Evolutionary conservation across 1,140 invertebrate genomes (phyloP).

Genomic region (Danaus plexippus): DNA sequence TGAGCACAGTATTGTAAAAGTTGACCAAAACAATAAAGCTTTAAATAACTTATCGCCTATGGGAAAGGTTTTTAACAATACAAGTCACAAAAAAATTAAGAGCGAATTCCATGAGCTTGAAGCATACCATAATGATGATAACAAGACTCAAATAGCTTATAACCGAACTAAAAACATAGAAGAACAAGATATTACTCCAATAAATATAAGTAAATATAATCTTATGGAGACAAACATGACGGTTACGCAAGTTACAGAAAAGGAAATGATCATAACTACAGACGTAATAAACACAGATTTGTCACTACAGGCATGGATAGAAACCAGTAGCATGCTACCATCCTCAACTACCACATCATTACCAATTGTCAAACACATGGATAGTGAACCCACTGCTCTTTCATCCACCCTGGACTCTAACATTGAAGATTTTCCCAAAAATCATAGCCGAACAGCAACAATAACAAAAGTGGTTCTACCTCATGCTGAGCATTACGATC

Average conservation of each 20-base stretch:
- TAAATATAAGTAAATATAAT: slow-evolving; percentile 52
- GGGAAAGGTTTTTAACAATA: slow-evolving; percentile 35
- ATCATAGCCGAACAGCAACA: slow-evolving; percentile 50
- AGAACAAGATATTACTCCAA: slow-evolving; percentile 51
- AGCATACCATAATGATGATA: slow-evolving; percentile 50
- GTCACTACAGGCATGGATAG: slow-evolving; percentile 53
- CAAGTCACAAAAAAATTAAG: slow-evolving; percentile 51
- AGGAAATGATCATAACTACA: slow-evolving; percentile 61
- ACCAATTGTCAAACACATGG: slow-evolving; percentile 45
- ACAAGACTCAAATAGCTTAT: slow-evolving; percentile 53
- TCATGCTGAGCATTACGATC: slow-evolving; percentile 50
- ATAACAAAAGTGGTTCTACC: slow-evolving; percentile 63
- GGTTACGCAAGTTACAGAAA: slow-evolving; percentile 56
- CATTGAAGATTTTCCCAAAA: slow-evolving; percentile 39
- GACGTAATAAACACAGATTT: slow-evolving; percentile 55
- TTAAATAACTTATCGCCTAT: slow-evolving; percentile 31
- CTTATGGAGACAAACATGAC: slow-evolving; percentile 60
- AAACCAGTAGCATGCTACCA: slow-evolving; percentile 39
- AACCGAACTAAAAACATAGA: slow-evolving; percentile 61
- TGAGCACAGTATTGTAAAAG: slow-evolving; percentile 29
- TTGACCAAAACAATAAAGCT: slow-evolving; percentile 27
- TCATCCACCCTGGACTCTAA: slow-evolving; percentile 47
- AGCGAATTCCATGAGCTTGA: slow-evolving; percentile 61
- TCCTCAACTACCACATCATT: slow-evolving; percentile 27
- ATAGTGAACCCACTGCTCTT: slow-evolving; percentile 47